Evolutionary conservation across 92 coral and sea anemone genomes (phyloP).

Genomic region (Heteractis magnifica): DNA sequence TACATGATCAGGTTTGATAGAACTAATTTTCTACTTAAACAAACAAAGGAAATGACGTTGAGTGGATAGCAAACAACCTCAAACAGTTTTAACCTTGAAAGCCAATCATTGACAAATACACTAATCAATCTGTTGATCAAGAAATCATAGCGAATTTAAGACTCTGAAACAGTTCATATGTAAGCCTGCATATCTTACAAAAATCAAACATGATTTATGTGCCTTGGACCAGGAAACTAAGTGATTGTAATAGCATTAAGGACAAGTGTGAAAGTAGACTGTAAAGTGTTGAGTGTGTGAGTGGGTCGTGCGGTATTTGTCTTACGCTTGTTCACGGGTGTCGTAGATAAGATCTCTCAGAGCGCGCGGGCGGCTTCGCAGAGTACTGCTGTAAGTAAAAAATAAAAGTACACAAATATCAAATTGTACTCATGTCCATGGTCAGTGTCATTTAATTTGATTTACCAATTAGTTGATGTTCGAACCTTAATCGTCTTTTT

Average conservation of each 20-base stretch:
- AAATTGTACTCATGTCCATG: neutral
- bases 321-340: neutral
- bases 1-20: neutral
- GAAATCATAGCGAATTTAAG: neutral
- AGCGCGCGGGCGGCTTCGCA: neutral
- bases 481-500: neutral
- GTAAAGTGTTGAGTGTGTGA: neutral
- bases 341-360: neutral
- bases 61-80: neutral
- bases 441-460: neutral
- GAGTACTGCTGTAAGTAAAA: neutral
- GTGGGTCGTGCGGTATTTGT: neutral
- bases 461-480: neutral
- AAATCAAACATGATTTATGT: neutral
- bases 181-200: neutral
- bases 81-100: neutral
- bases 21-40: constrained; percentile 7
- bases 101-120: constrained; percentile 5
- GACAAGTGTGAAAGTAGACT: neutral
- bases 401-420: neutral
- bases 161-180: neutral
- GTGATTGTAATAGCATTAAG: neutral
- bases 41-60: constrained; percentile 9
- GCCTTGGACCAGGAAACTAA: neutral
- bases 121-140: neutral